Evolutionary conservation across 92 coral and sea anemone species (phyloP).

Genomic region (Actinernus sp.): DNA sequence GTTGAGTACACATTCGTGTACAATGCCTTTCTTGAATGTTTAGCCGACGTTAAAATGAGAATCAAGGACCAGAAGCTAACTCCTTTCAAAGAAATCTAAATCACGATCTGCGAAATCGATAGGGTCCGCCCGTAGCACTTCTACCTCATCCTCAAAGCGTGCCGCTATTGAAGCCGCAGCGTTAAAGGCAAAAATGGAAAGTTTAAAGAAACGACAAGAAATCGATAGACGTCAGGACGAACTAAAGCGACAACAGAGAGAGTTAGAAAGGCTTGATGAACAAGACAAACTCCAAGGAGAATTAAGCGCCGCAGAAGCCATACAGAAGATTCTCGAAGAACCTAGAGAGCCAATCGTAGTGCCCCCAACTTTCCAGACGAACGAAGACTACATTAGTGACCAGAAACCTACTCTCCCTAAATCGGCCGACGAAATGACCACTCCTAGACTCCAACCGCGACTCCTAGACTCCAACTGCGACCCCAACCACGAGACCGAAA

Average conservation of each 20-base stretch:
- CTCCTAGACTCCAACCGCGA: too few species aligned
- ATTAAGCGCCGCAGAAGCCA: constrained; percentile 25
- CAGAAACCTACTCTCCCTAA: too few species aligned
- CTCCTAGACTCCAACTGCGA: too few species aligned
- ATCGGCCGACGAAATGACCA: too few species aligned
- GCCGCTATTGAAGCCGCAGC: constrained; percentile 8
- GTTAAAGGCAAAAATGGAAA: constrained; percentile 13
- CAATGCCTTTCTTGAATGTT: constrained; percentile 15
- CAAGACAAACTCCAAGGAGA: too few species aligned
- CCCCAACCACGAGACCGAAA: too few species aligned
- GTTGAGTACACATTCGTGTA: background rate
- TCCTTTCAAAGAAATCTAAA: too few species aligned
- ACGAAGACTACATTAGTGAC: too few species aligned
- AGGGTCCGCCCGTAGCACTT: background rate
- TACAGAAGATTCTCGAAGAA: constrained; percentile 25
- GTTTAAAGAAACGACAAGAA: constrained; percentile 6
- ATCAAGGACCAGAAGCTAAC: constrained; percentile 20
- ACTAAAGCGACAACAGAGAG: constrained; percentile 10
- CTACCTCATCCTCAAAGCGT: constrained; percentile 25
- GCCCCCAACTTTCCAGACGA: too few species aligned
- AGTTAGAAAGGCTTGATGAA: too few species aligned
- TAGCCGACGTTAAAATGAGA: constrained; percentile 13
- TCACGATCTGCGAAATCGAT: background rate
- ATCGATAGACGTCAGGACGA: constrained; percentile 15
- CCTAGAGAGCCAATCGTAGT: too few species aligned